Evolutionary conservation across 2,113 vertebrate genomes (phyloP).

Genomic region (Mugil cephalus): DNA sequence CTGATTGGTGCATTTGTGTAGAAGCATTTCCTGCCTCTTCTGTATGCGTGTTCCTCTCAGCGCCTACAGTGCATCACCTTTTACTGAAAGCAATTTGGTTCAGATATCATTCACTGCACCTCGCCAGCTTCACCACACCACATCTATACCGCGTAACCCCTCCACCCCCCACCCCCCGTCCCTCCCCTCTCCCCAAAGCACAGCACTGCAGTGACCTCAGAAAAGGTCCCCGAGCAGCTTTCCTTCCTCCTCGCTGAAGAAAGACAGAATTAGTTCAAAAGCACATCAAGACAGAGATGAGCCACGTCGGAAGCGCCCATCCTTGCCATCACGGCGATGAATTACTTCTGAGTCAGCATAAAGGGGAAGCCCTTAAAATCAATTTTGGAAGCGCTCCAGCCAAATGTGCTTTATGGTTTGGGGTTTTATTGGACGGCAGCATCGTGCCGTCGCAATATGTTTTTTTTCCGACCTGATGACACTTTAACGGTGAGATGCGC

Average conservation of each 20-base stretch:
- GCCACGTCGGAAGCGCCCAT: slow-evolving; percentile 28
- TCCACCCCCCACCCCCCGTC: no score
- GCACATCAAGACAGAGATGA: slow-evolving; percentile 57
- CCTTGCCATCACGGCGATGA: slow-evolving; percentile 50
- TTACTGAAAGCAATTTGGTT: slow-evolving; percentile 7
- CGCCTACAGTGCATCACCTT: background rate
- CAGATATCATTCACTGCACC: background rate
- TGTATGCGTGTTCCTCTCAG: background rate
- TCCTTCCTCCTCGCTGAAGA: slow-evolving; percentile 24
- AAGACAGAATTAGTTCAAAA: slow-evolving; percentile 54
- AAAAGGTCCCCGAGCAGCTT: slow-evolving; percentile 37
- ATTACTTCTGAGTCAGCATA: slow-evolving; percentile 69
- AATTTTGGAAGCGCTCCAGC: slow-evolving; percentile 23
- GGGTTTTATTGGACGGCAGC: background rate
- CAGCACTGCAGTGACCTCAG: slow-evolving; percentile 18
- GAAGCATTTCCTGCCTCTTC: background rate
- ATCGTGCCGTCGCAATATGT: background rate
- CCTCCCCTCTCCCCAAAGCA: background rate
- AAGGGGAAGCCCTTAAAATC: background rate
- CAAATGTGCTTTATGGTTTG: slow-evolving; percentile 2
- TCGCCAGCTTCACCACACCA: background rate
- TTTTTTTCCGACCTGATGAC: background rate
- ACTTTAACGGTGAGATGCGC: no score
- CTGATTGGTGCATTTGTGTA: no score
- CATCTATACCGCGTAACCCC: no score